Percentiles rank a stretch among this genome's conserved stretches.
Evolutionary conservation across 2,797 vertebrate species (phyloP).

Genomic region (Myioborus miniatus): DNA sequence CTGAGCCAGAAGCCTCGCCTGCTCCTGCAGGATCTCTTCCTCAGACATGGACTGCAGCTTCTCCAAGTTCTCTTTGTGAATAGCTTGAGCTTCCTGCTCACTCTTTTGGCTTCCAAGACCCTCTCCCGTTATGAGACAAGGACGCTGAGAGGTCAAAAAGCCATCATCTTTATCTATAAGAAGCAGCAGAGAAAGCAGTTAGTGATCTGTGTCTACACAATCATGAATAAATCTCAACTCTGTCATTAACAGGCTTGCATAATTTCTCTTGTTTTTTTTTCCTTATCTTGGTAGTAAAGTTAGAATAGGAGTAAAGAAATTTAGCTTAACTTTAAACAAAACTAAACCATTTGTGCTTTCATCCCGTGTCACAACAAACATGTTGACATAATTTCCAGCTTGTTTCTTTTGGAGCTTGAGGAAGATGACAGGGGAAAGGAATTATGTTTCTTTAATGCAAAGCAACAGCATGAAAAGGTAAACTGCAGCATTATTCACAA

Average conservation of each 20-base stretch:
- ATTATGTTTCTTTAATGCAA: background rate
- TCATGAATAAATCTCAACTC: background rate
- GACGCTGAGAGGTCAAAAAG: background rate
- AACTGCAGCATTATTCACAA: background rate
- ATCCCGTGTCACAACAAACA: background rate
- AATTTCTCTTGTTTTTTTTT: background rate
- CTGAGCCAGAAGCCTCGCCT: constrained; percentile 83
- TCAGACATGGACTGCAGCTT: constrained; percentile 83
- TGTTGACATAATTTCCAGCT: background rate
- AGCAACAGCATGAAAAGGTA: background rate
- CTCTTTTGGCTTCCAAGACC: constrained; percentile 79
- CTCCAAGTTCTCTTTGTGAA: constrained; percentile 89
- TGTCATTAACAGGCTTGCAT: background rate
- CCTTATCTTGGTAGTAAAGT: background rate
- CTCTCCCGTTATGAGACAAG: constrained; percentile 84
- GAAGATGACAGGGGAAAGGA: background rate
- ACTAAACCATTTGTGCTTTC: background rate
- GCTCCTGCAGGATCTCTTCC: constrained; percentile 88
- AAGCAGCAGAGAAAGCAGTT: constrained; percentile 26
- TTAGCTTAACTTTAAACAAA: background rate
- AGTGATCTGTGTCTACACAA: background rate
- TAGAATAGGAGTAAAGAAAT: background rate
- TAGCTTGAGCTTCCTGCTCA: constrained; percentile 82
- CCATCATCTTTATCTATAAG: constrained; percentile 19
- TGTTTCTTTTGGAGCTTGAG: background rate